Evolutionary conservation across 1,140 invertebrate genomes (phyloP).

Genomic region (Dendrolimus kikuchii): DNA sequence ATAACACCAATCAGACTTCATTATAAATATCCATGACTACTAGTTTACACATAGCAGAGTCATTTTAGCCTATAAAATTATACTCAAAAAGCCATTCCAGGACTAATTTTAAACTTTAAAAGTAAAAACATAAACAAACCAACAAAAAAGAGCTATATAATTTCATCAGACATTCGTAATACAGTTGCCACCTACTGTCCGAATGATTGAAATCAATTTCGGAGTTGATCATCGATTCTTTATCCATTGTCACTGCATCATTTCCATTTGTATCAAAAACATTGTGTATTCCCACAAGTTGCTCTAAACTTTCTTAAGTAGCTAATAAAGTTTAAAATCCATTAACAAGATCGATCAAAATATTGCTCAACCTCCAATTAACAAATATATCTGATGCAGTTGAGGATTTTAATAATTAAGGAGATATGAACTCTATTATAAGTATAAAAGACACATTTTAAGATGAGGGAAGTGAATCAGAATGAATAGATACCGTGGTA

Average conservation of each 20-base stretch:
- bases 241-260: slow-evolving; percentile 23
- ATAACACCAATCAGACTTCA: too few relatives aligned
- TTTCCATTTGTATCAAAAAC: background rate
- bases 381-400: too few relatives aligned
- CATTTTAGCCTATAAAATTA: too few relatives aligned
- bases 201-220: slow-evolving; percentile 52
- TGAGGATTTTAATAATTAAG: too few relatives aligned
- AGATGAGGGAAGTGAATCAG: background rate
- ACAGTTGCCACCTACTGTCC: slow-evolving; percentile 52
- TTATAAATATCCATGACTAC: too few relatives aligned
- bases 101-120: too few relatives aligned
- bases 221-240: slow-evolving; percentile 39
- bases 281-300: background rate
- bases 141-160: too few relatives aligned
- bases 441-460: background rate
- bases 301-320: background rate
- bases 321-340: background rate
- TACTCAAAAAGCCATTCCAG: too few relatives aligned
- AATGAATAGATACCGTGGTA: background rate
- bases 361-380: background rate
- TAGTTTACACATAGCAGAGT: too few relatives aligned
- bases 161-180: slow-evolving; percentile 25
- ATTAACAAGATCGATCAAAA: background rate
- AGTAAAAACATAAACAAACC: too few relatives aligned
- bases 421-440: background rate